Evolutionary conservation across 2,888 invertebrate genomes (phyloP), one percentile per base, ranked within the genome.

Genomic region (Orthosia gothica): DNA sequence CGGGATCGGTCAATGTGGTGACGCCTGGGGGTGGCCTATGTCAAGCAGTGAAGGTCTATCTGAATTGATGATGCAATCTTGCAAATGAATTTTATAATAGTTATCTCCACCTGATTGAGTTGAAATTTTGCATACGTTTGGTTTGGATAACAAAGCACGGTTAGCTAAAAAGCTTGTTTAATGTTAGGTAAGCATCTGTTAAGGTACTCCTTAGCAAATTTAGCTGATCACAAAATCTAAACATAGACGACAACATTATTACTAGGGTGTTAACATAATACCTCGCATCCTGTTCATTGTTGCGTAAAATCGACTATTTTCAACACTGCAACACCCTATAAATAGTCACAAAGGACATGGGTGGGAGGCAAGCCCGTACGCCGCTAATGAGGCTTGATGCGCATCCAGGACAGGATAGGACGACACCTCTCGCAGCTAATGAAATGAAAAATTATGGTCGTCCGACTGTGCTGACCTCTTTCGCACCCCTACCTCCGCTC

Each of bases 371-470:
- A 79, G 80, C 84, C 87, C 84, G 85, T 86, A 88, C 87, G 81
- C 87, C 88, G 89, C 89, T 93, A 92, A 92, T 92, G 93, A 93
- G 90, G 90, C 91, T 89, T 89, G 86, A 90, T 94, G 95, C 91
- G 83, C 92, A 95, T 92, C 91, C 93, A 94, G 94, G 93, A 92
- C 93, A 92, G 88, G 87, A 85, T 78, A 87, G 89, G 89, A 90
- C 90, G 90, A 91, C 90, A 86, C 84, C 86, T 86, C 84, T 70
- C 79, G 88, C 87, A 89, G 89, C 89, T 95, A 96, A 96, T 96
- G 95, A 95, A 93, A 93, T 93, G 96, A 94, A 93, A 94, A 95
- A 94, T 94, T 89, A 94, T 95, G 94, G 91, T 92, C 95, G 93
- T 91, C 93, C 91, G 89, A 90, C 94, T 95, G 95, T 93, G 92